Base-by-base conservation (phyloP, 1,140 invertebrate genomes). In the Plodia interpunctella region DNA sequence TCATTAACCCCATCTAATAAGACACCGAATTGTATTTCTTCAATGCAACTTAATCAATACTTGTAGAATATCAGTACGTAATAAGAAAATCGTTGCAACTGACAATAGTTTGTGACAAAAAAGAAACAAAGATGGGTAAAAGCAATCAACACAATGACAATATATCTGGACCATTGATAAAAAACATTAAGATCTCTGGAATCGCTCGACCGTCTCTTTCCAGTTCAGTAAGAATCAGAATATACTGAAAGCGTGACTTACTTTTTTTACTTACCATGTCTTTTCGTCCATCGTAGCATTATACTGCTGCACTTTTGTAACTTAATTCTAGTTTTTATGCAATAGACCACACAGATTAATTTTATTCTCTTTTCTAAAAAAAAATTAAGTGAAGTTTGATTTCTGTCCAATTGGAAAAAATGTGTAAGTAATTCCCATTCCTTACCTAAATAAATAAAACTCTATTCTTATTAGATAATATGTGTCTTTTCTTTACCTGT, bases 221-320 rank as follows among this genome's bases (percentile, higher is more conserved):
- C 73, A 78, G 66, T 68, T 74, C 57, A 71, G 70, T 75, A 68
- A 72, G 72, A 73, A 79, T 78, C 70, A 62, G 65, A 70, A 67
- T 65, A 65, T 64, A 55, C 54, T 60, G 68, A 68, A 76, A 76
- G 61, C 76, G 77, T 83, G 70, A 81, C 80, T 81, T 79, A 78
- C 72, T 68, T 72, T 69, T 60, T 44, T 55, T 59, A 44, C 38
- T 44, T 44, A 15, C 38, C 32, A 35, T 35, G n/a, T n/a, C n/a
- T n/a, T 15, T 50, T 62, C 54, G 9, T 68, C 30, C 9, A 32
- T 32, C 30, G 1, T 44, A 2, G 13, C 15, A n/a, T 13, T 15
- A 17, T 15, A n/a, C 38, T 44, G 38, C 1, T 15, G 15, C 13
- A 38, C 5, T 38, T 38, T 38, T 3, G 13, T 44, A 44, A 44